Evolutionary conservation across 1,140 invertebrate genomes (phyloP).

Genomic region (Papilio polytes): DNA sequence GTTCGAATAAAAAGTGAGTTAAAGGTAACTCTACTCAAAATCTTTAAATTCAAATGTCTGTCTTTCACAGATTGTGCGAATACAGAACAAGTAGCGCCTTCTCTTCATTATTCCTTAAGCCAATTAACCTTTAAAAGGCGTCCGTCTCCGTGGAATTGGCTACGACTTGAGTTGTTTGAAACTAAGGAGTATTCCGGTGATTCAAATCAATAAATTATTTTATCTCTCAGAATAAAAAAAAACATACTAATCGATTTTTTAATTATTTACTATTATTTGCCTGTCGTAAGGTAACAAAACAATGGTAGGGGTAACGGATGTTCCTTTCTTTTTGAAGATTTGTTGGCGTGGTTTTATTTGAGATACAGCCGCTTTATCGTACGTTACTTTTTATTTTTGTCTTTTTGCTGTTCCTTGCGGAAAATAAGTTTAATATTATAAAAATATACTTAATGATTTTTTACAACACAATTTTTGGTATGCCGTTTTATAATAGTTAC

Average conservation of each 20-base stretch:
- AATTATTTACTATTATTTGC: background rate
- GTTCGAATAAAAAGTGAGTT: too few species aligned
- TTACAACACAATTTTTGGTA: background rate
- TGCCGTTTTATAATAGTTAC: too few species aligned
- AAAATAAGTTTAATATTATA: conserved; percentile 9
- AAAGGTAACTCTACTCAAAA: too few species aligned
- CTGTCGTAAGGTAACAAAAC: background rate
- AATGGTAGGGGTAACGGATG: conserved; percentile 16
- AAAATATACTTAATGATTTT: background rate
- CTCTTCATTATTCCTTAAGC: too few species aligned
- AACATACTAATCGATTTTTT: background rate
- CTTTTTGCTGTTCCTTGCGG: conserved; percentile 23
- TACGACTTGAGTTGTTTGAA: background rate
- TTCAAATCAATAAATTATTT: background rate
- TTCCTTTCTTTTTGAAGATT: conserved; percentile 40
- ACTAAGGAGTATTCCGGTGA: background rate
- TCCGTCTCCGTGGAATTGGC: background rate
- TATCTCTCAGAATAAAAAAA: background rate
- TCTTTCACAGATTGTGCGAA: too few species aligned
- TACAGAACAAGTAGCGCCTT: too few species aligned
- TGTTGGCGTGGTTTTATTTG: conserved; percentile 39
- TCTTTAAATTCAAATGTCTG: too few species aligned
- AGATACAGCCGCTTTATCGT: conserved; percentile 39
- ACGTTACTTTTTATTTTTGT: conserved; percentile 36
- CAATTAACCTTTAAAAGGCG: background rate